Evolutionary conservation across 2,797 vertebrate genomes (phyloP).

Genomic region (Aeoliscus strigatus): DNA sequence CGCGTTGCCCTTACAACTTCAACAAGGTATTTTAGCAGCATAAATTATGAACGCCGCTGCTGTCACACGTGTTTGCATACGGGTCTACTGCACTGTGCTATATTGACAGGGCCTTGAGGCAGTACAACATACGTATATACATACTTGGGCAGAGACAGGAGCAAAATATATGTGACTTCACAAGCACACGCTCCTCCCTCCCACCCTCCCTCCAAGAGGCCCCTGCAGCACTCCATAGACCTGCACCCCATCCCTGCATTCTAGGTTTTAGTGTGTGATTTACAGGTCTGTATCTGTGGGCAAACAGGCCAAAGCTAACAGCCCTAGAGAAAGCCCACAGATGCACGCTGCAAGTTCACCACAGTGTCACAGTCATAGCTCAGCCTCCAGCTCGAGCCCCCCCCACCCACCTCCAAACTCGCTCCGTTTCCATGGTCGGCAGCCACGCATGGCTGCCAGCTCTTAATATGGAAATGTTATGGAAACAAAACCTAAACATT

Average conservation of each 20-base stretch:
- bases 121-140: constrained; percentile 53
- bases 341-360: constrained; percentile 77
- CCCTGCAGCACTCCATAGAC: constrained; percentile 77
- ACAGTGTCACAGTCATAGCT: constrained; percentile 73
- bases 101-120: constrained; percentile 48
- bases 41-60: constrained; percentile 60
- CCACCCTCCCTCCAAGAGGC: constrained; percentile 59
- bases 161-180: constrained; percentile 29
- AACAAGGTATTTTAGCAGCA: constrained; percentile 76
- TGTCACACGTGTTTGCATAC: constrained; percentile 25
- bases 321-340: constrained; percentile 82
- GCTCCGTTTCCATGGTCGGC: constrained; percentile 46
- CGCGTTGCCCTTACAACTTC: constrained; percentile 77
- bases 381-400: constrained; percentile 41
- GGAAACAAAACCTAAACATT: constrained; percentile 81
- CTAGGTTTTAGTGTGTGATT: constrained; percentile 83
- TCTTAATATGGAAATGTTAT: constrained; percentile 83
- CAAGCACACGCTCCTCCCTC: constrained; percentile 11
- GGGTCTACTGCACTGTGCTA: constrained; percentile 3
- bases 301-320: constrained; percentile 90
- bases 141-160: constrained; percentile 29
- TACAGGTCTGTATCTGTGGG: constrained; percentile 82
- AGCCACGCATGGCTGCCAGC: constrained; percentile 51
- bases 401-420: constrained; percentile 28
- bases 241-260: constrained; percentile 75